Evolutionary conservation across 2,797 vertebrate genomes (phyloP).

Genomic region (Fistularia commersonii): DNA sequence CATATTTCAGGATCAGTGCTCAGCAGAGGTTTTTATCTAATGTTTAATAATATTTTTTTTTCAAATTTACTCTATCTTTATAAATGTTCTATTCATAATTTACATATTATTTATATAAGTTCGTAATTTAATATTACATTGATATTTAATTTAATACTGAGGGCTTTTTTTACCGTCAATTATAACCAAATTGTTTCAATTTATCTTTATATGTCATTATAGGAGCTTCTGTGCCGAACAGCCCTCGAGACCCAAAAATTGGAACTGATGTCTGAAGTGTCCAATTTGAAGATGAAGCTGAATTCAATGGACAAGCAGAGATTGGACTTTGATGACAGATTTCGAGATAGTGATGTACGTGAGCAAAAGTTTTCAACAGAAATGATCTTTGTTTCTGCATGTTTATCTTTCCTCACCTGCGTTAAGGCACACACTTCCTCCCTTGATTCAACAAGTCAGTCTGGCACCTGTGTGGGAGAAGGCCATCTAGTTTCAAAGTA

Average conservation of each 20-base stretch:
- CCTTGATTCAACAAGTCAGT: conserved; percentile 25
- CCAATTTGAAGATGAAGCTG: conserved; percentile 91
- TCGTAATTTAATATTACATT: too few relatives aligned
- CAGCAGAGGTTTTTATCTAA: too few relatives aligned
- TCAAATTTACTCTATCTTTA: too few relatives aligned
- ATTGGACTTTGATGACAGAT: conserved; percentile 84
- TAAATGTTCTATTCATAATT: too few relatives aligned
- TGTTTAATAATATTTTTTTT: too few relatives aligned
- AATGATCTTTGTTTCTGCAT: conserved; percentile 17
- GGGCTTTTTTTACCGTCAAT: too few relatives aligned
- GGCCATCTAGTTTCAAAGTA: conserved; percentile 15
- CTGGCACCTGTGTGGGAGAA: conserved; percentile 30
- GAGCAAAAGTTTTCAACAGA: conserved; percentile 1
- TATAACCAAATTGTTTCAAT: background rate
- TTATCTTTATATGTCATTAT: conserved; percentile 4
- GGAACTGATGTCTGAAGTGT: conserved; percentile 92
- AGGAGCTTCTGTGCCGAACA: conserved; percentile 92
- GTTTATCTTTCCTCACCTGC: background rate
- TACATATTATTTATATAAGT: too few relatives aligned
- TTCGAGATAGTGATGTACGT: conserved; percentile 88
- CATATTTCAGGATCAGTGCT: too few relatives aligned
- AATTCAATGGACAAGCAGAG: conserved; percentile 86
- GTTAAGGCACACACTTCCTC: conserved; percentile 6
- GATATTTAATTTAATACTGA: too few relatives aligned
- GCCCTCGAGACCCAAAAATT: conserved; percentile 93